Percentiles rank a stretch among this genome's conserved stretches.
phyloP scores from a whole-genome alignment of 2,888 invertebrate species.

The Conistra vaccinii region DNA sequence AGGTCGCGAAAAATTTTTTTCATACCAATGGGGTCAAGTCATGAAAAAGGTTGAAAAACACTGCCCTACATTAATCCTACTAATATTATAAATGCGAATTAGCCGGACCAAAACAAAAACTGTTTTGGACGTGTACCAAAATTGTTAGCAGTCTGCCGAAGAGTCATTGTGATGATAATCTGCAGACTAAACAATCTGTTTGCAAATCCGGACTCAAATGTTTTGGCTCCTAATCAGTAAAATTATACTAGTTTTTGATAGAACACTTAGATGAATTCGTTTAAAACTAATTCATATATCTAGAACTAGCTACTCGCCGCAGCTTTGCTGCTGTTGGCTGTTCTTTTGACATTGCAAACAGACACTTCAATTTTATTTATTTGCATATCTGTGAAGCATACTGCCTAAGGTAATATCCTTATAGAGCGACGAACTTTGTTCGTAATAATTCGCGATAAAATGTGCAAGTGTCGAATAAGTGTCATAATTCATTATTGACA shows the following conservation, averaged over 20 bases:
- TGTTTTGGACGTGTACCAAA: slow-evolving; percentile 39
- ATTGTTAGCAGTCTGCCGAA: background rate
- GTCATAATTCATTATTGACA: background rate
- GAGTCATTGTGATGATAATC: slow-evolving; percentile 25
- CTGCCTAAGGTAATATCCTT: background rate
- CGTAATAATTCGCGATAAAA: background rate
- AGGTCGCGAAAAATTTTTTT: too few species aligned
- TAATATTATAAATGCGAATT: too few species aligned
- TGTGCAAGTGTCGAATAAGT: background rate
- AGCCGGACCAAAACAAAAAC: slow-evolving; percentile 33
- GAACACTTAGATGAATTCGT: background rate
- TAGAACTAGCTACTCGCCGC: too few species aligned
- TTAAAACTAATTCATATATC: background rate
- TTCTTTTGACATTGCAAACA: too few species aligned
- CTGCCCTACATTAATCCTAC: too few species aligned
- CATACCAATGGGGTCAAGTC: too few species aligned
- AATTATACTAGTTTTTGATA: background rate
- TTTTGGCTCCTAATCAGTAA: background rate
- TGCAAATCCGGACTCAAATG: background rate
- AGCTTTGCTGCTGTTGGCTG: too few species aligned
- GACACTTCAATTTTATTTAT: too few species aligned
- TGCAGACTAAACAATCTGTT: slow-evolving; percentile 25
- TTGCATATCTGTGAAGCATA: too few species aligned
- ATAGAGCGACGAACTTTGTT: too few species aligned
- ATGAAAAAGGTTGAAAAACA: too few species aligned